These are phyloP conservation scores for Dysdera silvatica DNA, from an alignment of 1,140 invertebrate genomes.

Conservation along the genomic window DNA sequence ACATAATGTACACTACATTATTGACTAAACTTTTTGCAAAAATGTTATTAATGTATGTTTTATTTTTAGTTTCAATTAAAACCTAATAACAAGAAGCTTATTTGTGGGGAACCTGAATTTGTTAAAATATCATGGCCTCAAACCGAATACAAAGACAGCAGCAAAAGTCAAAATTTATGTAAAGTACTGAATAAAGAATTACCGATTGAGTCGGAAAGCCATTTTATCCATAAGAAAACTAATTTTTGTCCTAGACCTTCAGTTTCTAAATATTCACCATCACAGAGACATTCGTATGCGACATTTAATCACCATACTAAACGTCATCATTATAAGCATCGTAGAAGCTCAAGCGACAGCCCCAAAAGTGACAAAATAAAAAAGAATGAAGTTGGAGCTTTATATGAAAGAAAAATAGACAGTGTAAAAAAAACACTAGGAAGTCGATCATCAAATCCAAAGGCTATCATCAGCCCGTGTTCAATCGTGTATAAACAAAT, in stretches of 20 bases:
- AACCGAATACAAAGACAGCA: too few relatives aligned
- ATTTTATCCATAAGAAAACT: neutral
- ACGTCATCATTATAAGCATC: constrained; percentile 8
- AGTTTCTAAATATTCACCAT: constrained; percentile 5
- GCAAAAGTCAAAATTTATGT: too few relatives aligned
- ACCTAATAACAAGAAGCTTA: too few relatives aligned
- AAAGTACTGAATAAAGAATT: neutral
- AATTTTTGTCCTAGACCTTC: neutral
- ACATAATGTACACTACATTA: too few relatives aligned
- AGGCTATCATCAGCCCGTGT: constrained; percentile 6
- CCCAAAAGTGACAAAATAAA: constrained; percentile 3
- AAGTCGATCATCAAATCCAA: neutral
- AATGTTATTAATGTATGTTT: too few relatives aligned
- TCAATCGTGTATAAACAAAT: neutral
- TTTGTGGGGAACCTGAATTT: too few relatives aligned
- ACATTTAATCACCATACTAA: constrained; percentile 3
- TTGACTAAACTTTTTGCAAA: too few relatives aligned
- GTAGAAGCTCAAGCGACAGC: constrained; percentile 21
- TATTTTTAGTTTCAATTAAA: too few relatives aligned
- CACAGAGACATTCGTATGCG: constrained; percentile 11
- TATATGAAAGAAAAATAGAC: constrained; percentile 2
- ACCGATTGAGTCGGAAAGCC: neutral
- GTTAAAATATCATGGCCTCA: too few relatives aligned
- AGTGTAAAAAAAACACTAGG: neutral
- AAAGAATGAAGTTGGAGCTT: neutral